These are phyloP conservation scores for Melierax canorus DNA, from an alignment of 2,113 vertebrate genomes.

Conservation along the genomic window DNA sequence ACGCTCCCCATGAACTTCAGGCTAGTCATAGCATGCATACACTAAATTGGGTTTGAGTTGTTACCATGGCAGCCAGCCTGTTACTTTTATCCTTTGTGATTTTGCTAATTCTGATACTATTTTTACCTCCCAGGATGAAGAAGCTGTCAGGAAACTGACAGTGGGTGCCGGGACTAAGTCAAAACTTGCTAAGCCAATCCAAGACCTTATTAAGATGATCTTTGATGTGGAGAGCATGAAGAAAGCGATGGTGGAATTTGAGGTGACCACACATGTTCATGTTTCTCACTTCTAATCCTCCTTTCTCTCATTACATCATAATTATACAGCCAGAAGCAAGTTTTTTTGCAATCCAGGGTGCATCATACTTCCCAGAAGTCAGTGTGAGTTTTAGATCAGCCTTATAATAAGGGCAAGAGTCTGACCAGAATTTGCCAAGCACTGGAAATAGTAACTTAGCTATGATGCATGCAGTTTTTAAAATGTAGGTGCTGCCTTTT, in stretches of 20 bases:
- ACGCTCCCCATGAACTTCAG: neutral
- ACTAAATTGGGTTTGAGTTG: neutral
- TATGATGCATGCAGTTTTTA: neutral
- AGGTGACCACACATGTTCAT: slow-evolving; percentile 69
- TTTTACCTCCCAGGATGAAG: slow-evolving; percentile 84
- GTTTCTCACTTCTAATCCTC: neutral
- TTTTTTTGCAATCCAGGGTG: neutral
- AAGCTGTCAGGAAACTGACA: slow-evolving; percentile 90
- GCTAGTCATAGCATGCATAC: neutral
- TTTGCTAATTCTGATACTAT: slow-evolving; percentile 44
- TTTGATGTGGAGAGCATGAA: slow-evolving; percentile 99
- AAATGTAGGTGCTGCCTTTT: neutral
- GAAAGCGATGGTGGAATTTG: slow-evolving; percentile 99
- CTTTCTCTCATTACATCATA: neutral
- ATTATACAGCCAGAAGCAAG: neutral
- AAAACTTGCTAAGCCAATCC: slow-evolving; percentile 85
- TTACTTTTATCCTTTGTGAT: slow-evolving; percentile 25
- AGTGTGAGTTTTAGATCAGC: neutral
- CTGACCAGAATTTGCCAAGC: neutral
- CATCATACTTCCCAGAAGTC: neutral
- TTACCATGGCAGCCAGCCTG: slow-evolving; percentile 17
- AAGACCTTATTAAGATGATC: slow-evolving; percentile 93
- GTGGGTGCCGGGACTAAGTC: slow-evolving; percentile 88
- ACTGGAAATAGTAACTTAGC: neutral
- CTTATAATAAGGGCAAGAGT: neutral